Base-by-base conservation (phyloP, 37 sponge, comb jelly and placozoan genomes). In the Beroe forskalii region DNA sequence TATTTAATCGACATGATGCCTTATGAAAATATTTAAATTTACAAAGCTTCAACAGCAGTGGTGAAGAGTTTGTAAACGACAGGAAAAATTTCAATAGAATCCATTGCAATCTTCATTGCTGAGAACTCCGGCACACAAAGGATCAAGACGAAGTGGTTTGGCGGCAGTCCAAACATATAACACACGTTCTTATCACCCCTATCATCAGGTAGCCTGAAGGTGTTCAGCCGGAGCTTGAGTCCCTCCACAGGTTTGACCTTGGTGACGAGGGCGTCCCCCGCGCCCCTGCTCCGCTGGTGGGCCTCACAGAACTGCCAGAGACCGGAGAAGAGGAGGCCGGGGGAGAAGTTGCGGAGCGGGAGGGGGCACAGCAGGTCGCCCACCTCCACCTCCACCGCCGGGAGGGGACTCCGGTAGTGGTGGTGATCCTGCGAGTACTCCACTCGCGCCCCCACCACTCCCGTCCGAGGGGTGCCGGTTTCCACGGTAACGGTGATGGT, bases 271-370 rank as follows among this genome's bases (percentile, higher is more conserved):
- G 55, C 86, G 3, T 44, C 86, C 6, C 86, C 86, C 1, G 20
- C 72, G 9, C 72, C 72, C 19, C 19, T 36, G 32, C 38, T 32
- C 39, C 32, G 28, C 72, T 69, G 72, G 38, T 69, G 72, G 1
- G 27, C 22, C 48, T 80, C 55, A 25, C 44, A 80, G 48, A 4
- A 80, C 30, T 80, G 27, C 86, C 86, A 80, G 2, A 80, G 48
- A 3, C 19, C n/a, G 23, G 86, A 44, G 86, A 80, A 80, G 30
- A 80, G 40, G 40, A 80, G 30, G 27, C 19, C 86, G 42, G 86
- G 48, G 3, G 86, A 80, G 55, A 80, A 80, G 86, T 80, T 80
- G 86, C 25, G n/a, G 48, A 80, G 86, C 4, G 86, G 86, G 0
- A 80, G 86, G 55, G 86, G 86, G n/a, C 44, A 44, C 48, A 80